Conservation (phyloP, 2,797 vertebrate genomes). For the Varecia variegata region DNA sequence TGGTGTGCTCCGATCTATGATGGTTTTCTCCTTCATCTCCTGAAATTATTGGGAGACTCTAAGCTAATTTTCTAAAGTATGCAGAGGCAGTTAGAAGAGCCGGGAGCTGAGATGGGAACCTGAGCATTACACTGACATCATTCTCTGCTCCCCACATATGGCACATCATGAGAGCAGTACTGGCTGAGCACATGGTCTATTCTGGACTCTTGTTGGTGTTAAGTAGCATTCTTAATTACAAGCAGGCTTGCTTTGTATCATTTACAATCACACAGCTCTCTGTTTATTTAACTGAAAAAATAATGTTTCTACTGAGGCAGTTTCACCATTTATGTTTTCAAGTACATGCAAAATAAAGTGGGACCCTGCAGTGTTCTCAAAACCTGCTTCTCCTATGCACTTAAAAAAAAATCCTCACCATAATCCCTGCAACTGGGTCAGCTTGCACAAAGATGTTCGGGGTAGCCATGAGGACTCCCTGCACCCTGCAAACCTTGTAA, state of each 20-base stretch:
- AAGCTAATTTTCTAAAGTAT: conserved; percentile 64
- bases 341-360: conserved; percentile 50
- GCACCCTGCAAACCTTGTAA: conserved; percentile 83
- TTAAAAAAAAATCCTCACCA: conserved; percentile 46
- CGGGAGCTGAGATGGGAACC: conserved; percentile 26
- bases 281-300: conserved; percentile 25
- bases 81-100: conserved; percentile 46
- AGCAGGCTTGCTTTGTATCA: conserved; percentile 51
- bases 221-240: conserved; percentile 52
- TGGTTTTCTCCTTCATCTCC: conserved; percentile 51
- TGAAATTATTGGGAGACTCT: conserved; percentile 36
- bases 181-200: conserved; percentile 52
- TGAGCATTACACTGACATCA: conserved; percentile 65
- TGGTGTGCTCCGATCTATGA: neutral
- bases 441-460: conserved; percentile 74
- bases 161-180: conserved; percentile 19
- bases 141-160: conserved; percentile 15
- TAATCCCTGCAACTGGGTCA: conserved; percentile 83
- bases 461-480: conserved; percentile 76
- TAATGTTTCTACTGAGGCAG: neutral
- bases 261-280: conserved; percentile 36
- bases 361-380: conserved; percentile 30
- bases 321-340: conserved; percentile 36
- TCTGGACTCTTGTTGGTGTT: conserved; percentile 49
- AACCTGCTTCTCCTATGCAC: conserved; percentile 44